These are phyloP conservation scores for Megaceryle torquata DNA, from an alignment of 2,113 vertebrate species.

Conservation along the genomic window DNA sequence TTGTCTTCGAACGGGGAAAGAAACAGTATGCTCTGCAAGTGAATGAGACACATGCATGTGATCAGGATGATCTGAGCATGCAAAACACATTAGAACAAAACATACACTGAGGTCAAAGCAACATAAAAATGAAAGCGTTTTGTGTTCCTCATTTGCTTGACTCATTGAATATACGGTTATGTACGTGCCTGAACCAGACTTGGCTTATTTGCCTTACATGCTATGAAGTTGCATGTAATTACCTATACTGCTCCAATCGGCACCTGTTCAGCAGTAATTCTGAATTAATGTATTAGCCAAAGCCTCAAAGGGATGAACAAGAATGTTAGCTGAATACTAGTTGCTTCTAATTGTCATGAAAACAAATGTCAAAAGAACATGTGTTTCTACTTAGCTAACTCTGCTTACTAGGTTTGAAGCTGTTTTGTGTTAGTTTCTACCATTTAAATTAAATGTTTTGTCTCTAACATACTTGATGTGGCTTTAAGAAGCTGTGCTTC, in stretches of 20 bases:
- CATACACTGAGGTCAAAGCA: constrained; percentile 28
- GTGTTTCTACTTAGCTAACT: constrained; percentile 59
- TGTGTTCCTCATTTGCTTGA: constrained; percentile 47
- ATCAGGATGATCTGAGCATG: constrained; percentile 26
- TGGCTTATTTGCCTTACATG: background rate
- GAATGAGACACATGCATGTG: constrained; percentile 33
- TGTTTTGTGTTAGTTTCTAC: constrained; percentile 66
- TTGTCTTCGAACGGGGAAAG: background rate
- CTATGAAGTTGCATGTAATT: background rate
- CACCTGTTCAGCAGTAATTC: constrained; percentile 52
- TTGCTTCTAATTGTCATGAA: constrained; percentile 71
- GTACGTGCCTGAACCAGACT: constrained; percentile 17
- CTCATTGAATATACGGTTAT: background rate
- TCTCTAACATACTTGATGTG: constrained; percentile 67
- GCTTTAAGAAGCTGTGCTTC: constrained; percentile 53
- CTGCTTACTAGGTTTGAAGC: constrained; percentile 55
- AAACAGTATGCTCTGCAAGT: background rate
- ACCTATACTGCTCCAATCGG: background rate
- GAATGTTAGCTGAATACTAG: constrained; percentile 47
- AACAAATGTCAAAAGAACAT: constrained; percentile 61
- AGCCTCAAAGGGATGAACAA: constrained; percentile 28
- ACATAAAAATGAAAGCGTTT: constrained; percentile 45
- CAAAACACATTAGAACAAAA: constrained; percentile 33
- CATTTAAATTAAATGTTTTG: constrained; percentile 69
- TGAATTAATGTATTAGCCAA: background rate